Percentiles rank a stretch among this genome's conserved stretches.
Evolutionary conservation across 2,888 invertebrate genomes (phyloP).

Genomic region (Eudasyphora cyanicolor): DNA sequence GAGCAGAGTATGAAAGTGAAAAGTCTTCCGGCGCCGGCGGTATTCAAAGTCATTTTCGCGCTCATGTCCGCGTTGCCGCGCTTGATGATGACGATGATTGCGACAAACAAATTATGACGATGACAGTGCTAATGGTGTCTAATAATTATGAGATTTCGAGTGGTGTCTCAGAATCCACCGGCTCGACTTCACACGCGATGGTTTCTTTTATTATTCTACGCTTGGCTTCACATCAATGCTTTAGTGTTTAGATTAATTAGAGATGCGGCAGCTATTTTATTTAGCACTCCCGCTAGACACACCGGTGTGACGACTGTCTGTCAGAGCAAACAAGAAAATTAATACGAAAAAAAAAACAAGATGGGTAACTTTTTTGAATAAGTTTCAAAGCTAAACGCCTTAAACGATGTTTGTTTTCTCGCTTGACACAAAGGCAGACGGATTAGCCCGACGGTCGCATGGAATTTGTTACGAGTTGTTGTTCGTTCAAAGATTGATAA

Average conservation of each 20-base stretch:
- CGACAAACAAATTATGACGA: not conserved
- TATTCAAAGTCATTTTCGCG: not conserved
- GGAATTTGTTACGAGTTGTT: not conserved
- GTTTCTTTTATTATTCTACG: not conserved
- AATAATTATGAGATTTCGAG: not conserved
- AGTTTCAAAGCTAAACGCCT: not conserved
- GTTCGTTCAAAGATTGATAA: slow-evolving; percentile 2
- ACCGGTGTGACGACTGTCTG: not conserved
- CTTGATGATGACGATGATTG: not conserved
- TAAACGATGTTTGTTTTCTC: slow-evolving; percentile 1
- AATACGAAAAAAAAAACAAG: slow-evolving; percentile 4
- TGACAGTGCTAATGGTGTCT: slow-evolving; percentile 4
- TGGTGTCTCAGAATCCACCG: not conserved
- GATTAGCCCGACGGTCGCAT: not conserved
- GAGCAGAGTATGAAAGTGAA: slow-evolving; percentile 11
- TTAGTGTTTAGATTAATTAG: slow-evolving; percentile 18
- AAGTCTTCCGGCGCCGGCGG: slow-evolving; percentile 6
- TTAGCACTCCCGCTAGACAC: not conserved
- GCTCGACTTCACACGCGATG: too few species aligned
- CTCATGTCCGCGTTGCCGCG: not conserved
- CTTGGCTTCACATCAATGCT: not conserved
- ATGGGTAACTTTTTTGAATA: slow-evolving; percentile 8
- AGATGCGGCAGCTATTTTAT: not conserved
- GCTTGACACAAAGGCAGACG: not conserved
- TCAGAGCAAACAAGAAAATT: not conserved